These are phyloP conservation scores for Corticium candelabrum DNA, from an alignment of 37 sponge, comb jelly and placozoan species.

Conservation along the genomic window DNA sequence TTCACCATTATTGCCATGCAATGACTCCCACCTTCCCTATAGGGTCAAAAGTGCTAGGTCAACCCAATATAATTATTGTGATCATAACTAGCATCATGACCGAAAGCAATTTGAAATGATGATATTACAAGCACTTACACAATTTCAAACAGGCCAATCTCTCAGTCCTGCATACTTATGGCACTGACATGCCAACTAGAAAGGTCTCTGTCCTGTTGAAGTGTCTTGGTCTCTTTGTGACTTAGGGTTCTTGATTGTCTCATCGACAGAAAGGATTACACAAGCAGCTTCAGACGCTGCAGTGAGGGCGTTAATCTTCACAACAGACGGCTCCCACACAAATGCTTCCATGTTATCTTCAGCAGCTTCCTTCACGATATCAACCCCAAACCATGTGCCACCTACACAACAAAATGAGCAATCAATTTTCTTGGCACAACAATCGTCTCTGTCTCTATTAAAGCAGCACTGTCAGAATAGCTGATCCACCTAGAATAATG, in stretches of 20 bases:
- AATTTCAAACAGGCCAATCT: too few relatives aligned
- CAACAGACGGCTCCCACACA: slow-evolving; percentile 97
- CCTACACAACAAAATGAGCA: slow-evolving; percentile 55
- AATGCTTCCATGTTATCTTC: slow-evolving; percentile 89
- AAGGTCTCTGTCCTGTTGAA: background rate
- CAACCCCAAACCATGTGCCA: slow-evolving; percentile 91
- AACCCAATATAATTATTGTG: too few relatives aligned
- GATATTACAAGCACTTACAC: too few relatives aligned
- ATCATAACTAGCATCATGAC: too few relatives aligned
- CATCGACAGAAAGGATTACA: slow-evolving; percentile 94
- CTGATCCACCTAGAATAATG: too few relatives aligned
- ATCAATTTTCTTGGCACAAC: background rate
- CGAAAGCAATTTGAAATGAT: too few relatives aligned
- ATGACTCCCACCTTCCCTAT: too few relatives aligned
- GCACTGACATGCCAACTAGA: too few relatives aligned
- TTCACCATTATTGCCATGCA: too few relatives aligned
- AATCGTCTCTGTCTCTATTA: background rate
- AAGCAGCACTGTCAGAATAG: too few relatives aligned
- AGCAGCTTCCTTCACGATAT: slow-evolving; percentile 85
- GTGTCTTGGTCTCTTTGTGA: slow-evolving; percentile 21
- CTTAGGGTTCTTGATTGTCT: slow-evolving; percentile 92
- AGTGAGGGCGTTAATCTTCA: slow-evolving; percentile 89
- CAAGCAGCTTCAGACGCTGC: slow-evolving; percentile 91
- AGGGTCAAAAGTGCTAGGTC: too few relatives aligned
- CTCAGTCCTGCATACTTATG: too few relatives aligned